A percentile compares a stretch with the other conserved stretches of the same genome.
These are phyloP conservation scores for Macrotis lagotis DNA, from an alignment of 2,113 vertebrate genomes.

Conservation along the genomic window DNA sequence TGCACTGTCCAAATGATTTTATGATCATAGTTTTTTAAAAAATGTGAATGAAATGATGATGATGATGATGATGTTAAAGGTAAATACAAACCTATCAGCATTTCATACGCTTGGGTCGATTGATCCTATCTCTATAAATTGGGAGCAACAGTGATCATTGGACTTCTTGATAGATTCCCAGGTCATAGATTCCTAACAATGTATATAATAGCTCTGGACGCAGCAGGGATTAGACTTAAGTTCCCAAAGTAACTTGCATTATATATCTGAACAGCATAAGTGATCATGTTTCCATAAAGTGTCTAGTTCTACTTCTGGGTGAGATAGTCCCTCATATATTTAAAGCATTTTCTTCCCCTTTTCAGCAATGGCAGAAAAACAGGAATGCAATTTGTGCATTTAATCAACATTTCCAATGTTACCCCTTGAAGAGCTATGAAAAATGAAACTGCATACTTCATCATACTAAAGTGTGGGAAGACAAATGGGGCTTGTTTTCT, in stretches of 20 bases:
- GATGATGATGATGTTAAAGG: neutral
- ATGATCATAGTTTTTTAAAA: neutral
- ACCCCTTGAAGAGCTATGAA: constrained; percentile 27
- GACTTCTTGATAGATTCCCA: neutral
- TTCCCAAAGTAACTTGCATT: constrained; percentile 5
- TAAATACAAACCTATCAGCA: neutral
- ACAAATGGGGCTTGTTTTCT: constrained; percentile 54
- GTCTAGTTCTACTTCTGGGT: constrained; percentile 16
- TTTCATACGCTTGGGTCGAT: neutral
- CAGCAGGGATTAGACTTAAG: neutral
- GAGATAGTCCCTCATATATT: neutral
- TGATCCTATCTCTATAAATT: neutral
- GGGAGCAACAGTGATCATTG: neutral
- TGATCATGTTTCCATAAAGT: neutral
- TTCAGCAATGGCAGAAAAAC: constrained; percentile 51
- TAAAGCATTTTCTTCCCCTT: constrained; percentile 14
- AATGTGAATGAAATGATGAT: neutral
- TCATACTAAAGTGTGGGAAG: constrained; percentile 47
- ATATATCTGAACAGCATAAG: neutral
- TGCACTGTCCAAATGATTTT: neutral
- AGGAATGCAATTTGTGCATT: constrained; percentile 53
- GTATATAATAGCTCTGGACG: neutral
- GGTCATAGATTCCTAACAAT: neutral
- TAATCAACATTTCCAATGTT: constrained; percentile 71
- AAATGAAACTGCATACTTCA: constrained; percentile 65